phyloP scores from a whole-genome alignment of 2,888 invertebrate species.

The Elaeidobius kamerunicus region DNA sequence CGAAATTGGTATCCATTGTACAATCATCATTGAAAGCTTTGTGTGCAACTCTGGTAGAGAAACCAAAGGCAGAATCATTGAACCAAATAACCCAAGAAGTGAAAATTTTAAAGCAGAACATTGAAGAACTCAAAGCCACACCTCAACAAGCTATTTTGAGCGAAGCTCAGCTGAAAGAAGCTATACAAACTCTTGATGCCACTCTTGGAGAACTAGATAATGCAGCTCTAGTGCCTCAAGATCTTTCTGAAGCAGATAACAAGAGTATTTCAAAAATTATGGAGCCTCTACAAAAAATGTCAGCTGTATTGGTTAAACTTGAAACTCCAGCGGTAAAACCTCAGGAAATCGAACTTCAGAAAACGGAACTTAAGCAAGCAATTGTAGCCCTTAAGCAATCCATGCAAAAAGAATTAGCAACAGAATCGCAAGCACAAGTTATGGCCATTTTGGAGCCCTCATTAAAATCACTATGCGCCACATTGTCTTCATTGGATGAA shows the following conservation, averaged over 20 bases:
- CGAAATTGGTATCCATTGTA: no score
- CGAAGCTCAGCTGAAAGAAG: neutral
- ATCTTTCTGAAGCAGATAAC: neutral
- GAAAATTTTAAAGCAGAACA: slow-evolving; percentile 11
- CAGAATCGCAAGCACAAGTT: no score
- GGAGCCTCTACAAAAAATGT: slow-evolving; percentile 28
- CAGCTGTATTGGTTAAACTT: slow-evolving; percentile 11
- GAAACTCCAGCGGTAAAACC: no score
- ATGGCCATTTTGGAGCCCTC: no score
- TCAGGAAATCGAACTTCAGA: no score
- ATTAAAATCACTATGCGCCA: no score
- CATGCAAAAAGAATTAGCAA: no score
- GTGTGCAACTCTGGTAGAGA: slow-evolving; percentile 1
- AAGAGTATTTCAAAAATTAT: neutral
- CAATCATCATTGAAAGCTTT: no score
- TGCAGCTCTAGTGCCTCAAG: no score
- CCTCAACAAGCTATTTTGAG: slow-evolving; percentile 13
- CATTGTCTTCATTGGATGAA: no score
- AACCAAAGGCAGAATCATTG: neutral
- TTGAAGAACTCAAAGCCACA: neutral
- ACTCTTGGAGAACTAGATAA: slow-evolving; percentile 3
- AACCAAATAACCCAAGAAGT: slow-evolving; percentile 5
- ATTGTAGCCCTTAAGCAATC: no score
- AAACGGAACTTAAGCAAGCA: no score
- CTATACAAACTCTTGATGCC: neutral